Base-by-base conservation (phyloP, 2,113 vertebrate genomes). In the Pagrus major region DNA sequence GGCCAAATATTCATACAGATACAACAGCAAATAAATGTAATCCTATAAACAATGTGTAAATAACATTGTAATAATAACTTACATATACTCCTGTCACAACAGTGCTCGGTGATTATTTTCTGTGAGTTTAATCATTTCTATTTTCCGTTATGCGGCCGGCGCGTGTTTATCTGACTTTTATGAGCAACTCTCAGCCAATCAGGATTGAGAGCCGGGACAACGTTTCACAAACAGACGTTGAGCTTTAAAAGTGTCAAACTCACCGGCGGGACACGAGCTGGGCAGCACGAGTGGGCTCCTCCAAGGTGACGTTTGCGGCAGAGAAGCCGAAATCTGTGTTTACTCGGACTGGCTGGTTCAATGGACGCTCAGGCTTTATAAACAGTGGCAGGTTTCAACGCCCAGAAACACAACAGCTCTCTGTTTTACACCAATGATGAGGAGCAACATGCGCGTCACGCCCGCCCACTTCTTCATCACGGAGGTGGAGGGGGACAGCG, bases 341-440 rank as follows among this genome's bases (percentile, higher is more conserved):
- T 37, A 25, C 21, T 20, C 31, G 6, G n/a, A 46, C 67, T 63
- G 67, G 12, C 4, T 0, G 37, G 37, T 9, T 72, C 11, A 75
- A 29, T 4, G 47, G 75, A 7, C 18, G 47, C 20, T 11, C 6
- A n/a, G n/a, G 1, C 27, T 59, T 77, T 76, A 76, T 78, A 73
- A 81, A 76, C 67, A 12, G 49, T 8, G 47, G 58, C 35, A 29
- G 27, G 21, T 76, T 49, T 76, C 21, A 54, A 42, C 86, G 82
- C 84, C 80, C 88, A 73, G 69, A 68, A 49, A 69, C 81, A 59
- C 37, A 42, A 41, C 44, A 5, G 52, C 55, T 35, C 67, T 1
- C 35, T 15, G 56, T 25, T 56, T 46, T 58, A 42, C 69, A 60
- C 90, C 88, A 91, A 88, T 87, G 71, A 59, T 52, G 42, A 16